Base-by-base conservation (phyloP, 2,888 invertebrate genomes). In the Imbricaverruca yamaguchii region DNA sequence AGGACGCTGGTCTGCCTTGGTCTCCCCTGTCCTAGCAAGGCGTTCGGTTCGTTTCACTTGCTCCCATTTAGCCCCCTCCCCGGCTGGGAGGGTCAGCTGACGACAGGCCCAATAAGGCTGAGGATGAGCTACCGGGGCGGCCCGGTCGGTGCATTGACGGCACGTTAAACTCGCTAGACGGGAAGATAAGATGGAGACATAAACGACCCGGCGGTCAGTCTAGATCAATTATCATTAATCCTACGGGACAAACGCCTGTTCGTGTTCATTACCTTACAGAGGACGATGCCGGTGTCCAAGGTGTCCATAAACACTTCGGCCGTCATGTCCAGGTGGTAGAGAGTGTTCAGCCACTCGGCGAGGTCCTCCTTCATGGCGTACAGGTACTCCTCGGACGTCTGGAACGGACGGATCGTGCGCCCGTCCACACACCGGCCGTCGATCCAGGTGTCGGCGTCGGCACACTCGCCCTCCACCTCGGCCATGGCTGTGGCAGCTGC, bases 331-430 rank as follows among this genome's bases (percentile, higher is more conserved):
- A 96, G 89, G 85, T 94, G 94, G 88, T 98, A 97, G 84, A 97
- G 91, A 82, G 92, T 92, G 84, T 94, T 94, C 84, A 98, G 90
- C 98, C 98, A 98, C 88, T 98, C 97, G 10, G 97, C 97, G 86
- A 98, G 89, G 89, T 98, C 98, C 89, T 98, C 97, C 87, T 96
- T 96, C 97, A 97, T 97, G 80, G 98, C 97, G 87, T 94, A 93
- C 84, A 97, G 90, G 89, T 98, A 98, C 89, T 98, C 97, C 89
- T 97, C 97, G 85, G 95, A 94, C 85, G 95, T 95, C 89, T 94
- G 94, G 89, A 96, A 97, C 80, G 96, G 96, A 90, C 96, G 89
- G 88, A 94, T 95, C 53, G 96, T 93, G 91, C 95, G 89, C 80
- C 94, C 92, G 89, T 95, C 95, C 85, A 95, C 89, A 86, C 95